These are phyloP conservation scores for Acrobasis consociella DNA, from an alignment of 2,888 invertebrate genomes.

Conservation along the genomic window DNA sequence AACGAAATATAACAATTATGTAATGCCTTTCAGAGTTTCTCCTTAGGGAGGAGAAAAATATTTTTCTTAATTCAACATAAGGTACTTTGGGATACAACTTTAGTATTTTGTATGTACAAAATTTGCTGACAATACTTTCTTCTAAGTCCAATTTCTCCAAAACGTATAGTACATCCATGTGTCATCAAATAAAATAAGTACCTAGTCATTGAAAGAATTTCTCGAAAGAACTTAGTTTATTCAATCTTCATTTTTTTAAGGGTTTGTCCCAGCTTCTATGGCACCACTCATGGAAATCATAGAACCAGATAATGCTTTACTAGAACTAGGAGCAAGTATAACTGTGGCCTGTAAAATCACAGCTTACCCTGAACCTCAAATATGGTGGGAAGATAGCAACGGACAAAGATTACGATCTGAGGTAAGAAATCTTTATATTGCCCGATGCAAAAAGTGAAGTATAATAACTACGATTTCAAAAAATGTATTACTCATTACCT, in stretches of 20 bases:
- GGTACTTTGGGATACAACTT: too few relatives aligned
- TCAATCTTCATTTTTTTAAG: conserved; percentile 30
- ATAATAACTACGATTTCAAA: too few relatives aligned
- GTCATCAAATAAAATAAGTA: neutral
- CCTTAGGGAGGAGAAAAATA: too few relatives aligned
- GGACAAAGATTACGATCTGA: conserved; percentile 38
- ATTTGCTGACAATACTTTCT: too few relatives aligned
- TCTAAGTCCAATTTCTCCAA: too few relatives aligned
- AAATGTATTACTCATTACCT: too few relatives aligned
- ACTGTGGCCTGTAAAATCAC: conserved; percentile 57
- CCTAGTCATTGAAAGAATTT: too few relatives aligned
- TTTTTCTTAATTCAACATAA: too few relatives aligned
- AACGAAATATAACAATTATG: conserved; percentile 6
- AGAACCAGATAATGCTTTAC: conserved; percentile 35
- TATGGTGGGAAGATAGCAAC: conserved; percentile 54
- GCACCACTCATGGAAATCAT: conserved; percentile 48
- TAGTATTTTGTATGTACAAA: too few relatives aligned
- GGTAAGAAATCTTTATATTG: conserved; percentile 35
- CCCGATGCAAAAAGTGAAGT: neutral
- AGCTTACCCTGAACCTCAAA: conserved; percentile 54
- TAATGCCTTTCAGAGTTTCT: too few relatives aligned
- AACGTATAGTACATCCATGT: neutral
- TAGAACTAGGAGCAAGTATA: conserved; percentile 48
- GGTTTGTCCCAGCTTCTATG: conserved; percentile 31
- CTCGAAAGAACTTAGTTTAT: too few relatives aligned